Conservation (phyloP, 2,888 invertebrate species). For the Netelia virgata region DNA sequence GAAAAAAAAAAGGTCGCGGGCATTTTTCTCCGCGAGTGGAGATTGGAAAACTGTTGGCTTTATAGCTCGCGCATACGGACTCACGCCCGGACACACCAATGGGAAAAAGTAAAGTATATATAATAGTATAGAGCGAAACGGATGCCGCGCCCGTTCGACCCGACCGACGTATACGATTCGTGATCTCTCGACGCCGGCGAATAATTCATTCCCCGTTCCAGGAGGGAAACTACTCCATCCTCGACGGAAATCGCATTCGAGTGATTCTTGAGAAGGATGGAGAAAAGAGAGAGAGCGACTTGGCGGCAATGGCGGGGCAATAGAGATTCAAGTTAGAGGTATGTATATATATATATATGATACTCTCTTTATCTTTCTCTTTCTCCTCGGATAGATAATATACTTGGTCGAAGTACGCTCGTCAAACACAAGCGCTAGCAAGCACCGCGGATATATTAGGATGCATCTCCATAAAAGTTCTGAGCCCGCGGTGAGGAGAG, state of each 20-base stretch:
- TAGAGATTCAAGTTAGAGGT: slow-evolving; percentile 38
- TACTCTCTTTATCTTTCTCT: slow-evolving; percentile 69
- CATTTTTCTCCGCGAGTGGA: slow-evolving; percentile 56
- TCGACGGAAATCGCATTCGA: slow-evolving; percentile 81
- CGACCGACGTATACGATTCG: slow-evolving; percentile 68
- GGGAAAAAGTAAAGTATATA: slow-evolving; percentile 32
- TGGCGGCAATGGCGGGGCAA: slow-evolving; percentile 61
- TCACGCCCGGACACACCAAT: slow-evolving; percentile 11
- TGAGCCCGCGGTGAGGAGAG: slow-evolving; percentile 77
- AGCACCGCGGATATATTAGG: slow-evolving; percentile 84
- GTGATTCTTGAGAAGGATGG: slow-evolving; percentile 79
- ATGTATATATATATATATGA: slow-evolving; percentile 35
- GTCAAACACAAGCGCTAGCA: slow-evolving; percentile 85
- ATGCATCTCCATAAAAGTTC: slow-evolving; percentile 85
- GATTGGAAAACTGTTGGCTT: slow-evolving; percentile 71
- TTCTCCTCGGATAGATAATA: slow-evolving; percentile 78
- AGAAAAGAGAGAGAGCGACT: slow-evolving; percentile 45
- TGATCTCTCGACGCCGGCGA: slow-evolving; percentile 74
- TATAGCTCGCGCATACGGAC: slow-evolving; percentile 33
- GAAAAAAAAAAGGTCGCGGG: slow-evolving; percentile 22
- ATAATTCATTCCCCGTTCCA: slow-evolving; percentile 76
- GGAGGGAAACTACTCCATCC: slow-evolving; percentile 67
- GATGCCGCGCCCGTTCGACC: slow-evolving; percentile 70
- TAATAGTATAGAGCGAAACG: slow-evolving; percentile 54
- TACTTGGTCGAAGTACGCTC: slow-evolving; percentile 83